Percentiles rank a stretch among this genome's conserved stretches.
phyloP scores from a whole-genome alignment of 1,140 invertebrate species.

The Mercenaria mercenaria region DNA sequence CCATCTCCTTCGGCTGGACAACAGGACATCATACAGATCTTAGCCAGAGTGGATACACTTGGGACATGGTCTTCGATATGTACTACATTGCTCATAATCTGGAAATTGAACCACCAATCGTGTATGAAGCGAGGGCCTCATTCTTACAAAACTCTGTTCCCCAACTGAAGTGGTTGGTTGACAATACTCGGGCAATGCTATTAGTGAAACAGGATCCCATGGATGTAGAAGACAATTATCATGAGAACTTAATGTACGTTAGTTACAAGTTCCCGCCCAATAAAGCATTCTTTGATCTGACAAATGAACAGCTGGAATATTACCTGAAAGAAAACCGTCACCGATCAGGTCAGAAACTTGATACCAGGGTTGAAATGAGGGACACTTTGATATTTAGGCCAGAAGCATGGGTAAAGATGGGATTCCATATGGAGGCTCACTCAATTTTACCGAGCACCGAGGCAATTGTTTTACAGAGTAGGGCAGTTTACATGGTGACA shows the following conservation, averaged over 20 bases:
- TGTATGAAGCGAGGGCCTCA: constrained; percentile 93
- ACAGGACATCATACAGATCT: constrained; percentile 88
- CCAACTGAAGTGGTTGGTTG: constrained; percentile 85
- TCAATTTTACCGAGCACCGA: constrained; percentile 82
- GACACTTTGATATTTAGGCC: constrained; percentile 79
- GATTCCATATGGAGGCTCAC: constrained; percentile 80
- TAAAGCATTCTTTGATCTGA: constrained; percentile 80
- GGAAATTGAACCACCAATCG: constrained; percentile 89
- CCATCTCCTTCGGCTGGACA: constrained; percentile 95
- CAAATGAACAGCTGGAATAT: constrained; percentile 69
- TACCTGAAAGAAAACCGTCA: constrained; percentile 76
- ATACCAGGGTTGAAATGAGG: constrained; percentile 74
- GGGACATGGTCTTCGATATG: constrained; percentile 91
- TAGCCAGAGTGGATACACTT: constrained; percentile 89
- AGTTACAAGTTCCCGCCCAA: constrained; percentile 80
- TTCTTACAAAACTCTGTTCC: constrained; percentile 89
- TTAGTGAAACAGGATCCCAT: constrained; percentile 74
- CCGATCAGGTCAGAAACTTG: constrained; percentile 75
- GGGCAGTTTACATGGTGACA: constrained; percentile 80
- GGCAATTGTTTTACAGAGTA: constrained; percentile 76
- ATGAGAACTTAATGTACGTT: constrained; percentile 80
- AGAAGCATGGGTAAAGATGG: constrained; percentile 83
- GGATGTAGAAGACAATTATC: constrained; percentile 66
- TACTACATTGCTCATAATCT: constrained; percentile 88
- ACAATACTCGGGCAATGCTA: constrained; percentile 75